Conservation (phyloP, 2,797 vertebrate genomes). For the Parauchenoglanis ngamensis region DNA sequence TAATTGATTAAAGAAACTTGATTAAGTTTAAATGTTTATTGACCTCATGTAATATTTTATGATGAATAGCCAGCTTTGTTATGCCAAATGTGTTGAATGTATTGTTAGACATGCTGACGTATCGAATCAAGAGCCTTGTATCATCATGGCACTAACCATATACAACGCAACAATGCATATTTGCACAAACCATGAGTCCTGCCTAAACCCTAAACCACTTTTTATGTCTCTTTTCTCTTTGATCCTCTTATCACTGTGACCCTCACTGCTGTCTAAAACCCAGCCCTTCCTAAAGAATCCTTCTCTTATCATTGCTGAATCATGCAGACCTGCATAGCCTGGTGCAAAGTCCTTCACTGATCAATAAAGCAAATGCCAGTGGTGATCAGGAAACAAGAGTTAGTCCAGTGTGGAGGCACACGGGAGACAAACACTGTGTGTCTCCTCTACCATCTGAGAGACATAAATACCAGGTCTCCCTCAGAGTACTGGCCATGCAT, state of each 20-base stretch:
- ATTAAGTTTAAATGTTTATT: slow-evolving; percentile 3
- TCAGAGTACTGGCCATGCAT: slow-evolving; percentile 31
- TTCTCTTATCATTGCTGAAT: slow-evolving; percentile 54
- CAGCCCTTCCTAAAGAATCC: slow-evolving; percentile 5
- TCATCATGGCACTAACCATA: neutral
- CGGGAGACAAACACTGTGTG: slow-evolving; percentile 21
- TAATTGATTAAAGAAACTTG: neutral
- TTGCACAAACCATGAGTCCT: neutral
- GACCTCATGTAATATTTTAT: neutral
- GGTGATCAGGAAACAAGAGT: slow-evolving; percentile 34
- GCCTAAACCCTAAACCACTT: neutral
- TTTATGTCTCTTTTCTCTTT: neutral
- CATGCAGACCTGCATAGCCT: slow-evolving; percentile 47
- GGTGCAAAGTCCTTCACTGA: slow-evolving; percentile 45
- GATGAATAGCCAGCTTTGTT: neutral
- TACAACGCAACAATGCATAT: neutral
- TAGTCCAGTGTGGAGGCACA: slow-evolving; percentile 36
- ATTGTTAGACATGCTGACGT: neutral
- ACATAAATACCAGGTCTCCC: slow-evolving; percentile 33
- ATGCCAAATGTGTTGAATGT: neutral
- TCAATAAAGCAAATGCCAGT: slow-evolving; percentile 58
- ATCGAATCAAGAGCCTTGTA: neutral
- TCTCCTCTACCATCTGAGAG: slow-evolving; percentile 38
- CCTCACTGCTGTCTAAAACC: slow-evolving; percentile 35
- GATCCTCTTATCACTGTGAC: neutral